These are phyloP conservation scores for Pantherophis vulpinus DNA, from an alignment of 2,797 vertebrate genomes.

Conservation along the genomic window DNA sequence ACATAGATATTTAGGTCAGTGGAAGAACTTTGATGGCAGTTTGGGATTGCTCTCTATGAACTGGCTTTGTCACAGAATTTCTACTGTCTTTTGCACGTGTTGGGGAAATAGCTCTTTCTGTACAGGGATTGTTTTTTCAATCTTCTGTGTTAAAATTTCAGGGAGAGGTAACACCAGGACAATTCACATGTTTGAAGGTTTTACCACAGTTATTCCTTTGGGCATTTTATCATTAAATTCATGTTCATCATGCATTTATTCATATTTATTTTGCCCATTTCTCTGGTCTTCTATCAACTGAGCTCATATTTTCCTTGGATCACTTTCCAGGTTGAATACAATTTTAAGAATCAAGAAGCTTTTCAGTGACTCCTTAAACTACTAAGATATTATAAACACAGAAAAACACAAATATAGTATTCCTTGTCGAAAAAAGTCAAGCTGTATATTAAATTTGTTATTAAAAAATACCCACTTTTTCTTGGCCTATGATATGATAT, in stretches of 20 bases:
- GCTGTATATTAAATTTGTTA: background rate
- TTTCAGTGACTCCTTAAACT: background rate
- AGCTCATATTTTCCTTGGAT: background rate
- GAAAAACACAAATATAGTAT: background rate
- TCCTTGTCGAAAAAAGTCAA: background rate
- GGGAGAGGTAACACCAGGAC: background rate
- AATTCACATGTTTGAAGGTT: background rate
- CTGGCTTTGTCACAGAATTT: background rate
- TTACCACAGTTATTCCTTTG: conserved; percentile 1
- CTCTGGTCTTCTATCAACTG: background rate
- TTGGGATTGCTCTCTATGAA: conserved; percentile 1
- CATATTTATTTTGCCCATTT: background rate
- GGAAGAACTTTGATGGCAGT: conserved; percentile 16
- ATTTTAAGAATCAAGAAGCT: background rate
- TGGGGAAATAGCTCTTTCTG: background rate
- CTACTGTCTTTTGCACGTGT: background rate
- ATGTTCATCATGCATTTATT: background rate
- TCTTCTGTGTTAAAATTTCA: background rate
- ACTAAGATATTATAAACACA: too few relatives aligned
- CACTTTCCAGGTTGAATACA: background rate
- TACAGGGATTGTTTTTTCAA: background rate
- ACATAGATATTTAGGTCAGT: conserved; percentile 33
- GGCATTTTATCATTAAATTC: background rate
- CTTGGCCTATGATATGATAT: background rate
- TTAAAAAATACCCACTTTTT: background rate